Evolutionary conservation across 2,797 vertebrate genomes (phyloP).

Genomic region (Borostomias antarcticus): DNA sequence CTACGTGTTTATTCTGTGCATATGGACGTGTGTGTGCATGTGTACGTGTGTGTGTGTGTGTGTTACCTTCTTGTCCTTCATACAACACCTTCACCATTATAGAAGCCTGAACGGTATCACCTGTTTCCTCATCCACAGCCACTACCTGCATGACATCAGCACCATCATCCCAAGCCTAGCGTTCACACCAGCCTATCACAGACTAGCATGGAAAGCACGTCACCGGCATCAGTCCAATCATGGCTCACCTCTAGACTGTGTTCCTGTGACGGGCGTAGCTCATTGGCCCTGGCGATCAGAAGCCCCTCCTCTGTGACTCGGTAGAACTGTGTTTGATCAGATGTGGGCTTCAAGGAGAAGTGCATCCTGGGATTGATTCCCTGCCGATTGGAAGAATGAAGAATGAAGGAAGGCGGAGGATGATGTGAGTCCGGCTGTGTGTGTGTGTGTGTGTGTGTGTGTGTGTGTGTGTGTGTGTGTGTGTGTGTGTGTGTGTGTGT

Average conservation of each 20-base stretch:
- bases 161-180: slow-evolving; percentile 2
- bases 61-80: slow-evolving; percentile 76
- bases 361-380: slow-evolving; percentile 77
- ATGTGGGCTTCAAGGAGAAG: slow-evolving; percentile 64
- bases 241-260: slow-evolving; percentile 74
- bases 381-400: slow-evolving; percentile 43
- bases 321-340: slow-evolving; percentile 74
- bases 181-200: neutral
- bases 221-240: neutral
- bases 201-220: neutral
- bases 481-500: slow-evolving; percentile 6
- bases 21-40: neutral
- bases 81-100: slow-evolving; percentile 76
- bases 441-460: slow-evolving; percentile 4
- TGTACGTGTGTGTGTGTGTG: neutral
- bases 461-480: slow-evolving; percentile 5
- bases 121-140: slow-evolving; percentile 81
- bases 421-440: neutral
- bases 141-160: slow-evolving; percentile 64
- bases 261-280: slow-evolving; percentile 66
- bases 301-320: slow-evolving; percentile 76
- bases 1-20: neutral
- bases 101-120: slow-evolving; percentile 68
- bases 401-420: neutral
- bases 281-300: slow-evolving; percentile 68